These are phyloP conservation scores for Syrista parreyssii DNA, from an alignment of 2,888 invertebrate species.

Conservation along the genomic window DNA sequence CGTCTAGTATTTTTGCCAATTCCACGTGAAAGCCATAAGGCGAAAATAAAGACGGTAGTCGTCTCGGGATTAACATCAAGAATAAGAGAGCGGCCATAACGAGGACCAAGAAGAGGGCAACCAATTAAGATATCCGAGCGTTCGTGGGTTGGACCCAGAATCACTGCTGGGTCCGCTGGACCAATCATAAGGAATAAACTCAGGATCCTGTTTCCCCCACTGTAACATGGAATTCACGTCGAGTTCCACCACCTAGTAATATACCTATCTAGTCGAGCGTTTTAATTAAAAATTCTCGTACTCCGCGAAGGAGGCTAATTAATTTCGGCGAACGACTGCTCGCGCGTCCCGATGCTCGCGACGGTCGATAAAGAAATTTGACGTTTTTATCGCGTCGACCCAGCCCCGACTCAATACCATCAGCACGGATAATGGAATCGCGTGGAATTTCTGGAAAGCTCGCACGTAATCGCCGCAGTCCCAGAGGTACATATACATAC, in stretches of 20 bases:
- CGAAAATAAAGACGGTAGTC: background rate
- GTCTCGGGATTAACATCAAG: constrained; percentile 10
- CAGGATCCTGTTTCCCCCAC: constrained; percentile 11
- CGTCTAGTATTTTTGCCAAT: background rate
- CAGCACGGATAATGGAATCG: background rate
- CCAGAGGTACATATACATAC: background rate
- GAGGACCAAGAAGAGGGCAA: constrained; percentile 35
- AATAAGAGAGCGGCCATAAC: constrained; percentile 37
- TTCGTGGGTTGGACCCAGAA: constrained; percentile 52
- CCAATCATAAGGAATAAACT: constrained; percentile 56
- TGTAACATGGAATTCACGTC: constrained; percentile 26
- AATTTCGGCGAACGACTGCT: background rate
- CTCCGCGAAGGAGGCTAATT: constrained; percentile 1
- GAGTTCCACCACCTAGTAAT: constrained; percentile 10
- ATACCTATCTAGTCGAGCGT: constrained; percentile 26
- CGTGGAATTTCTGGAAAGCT: background rate
- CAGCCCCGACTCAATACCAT: background rate
- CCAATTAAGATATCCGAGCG: constrained; percentile 62
- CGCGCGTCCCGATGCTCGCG: constrained; percentile 9
- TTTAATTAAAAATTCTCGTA: constrained; percentile 46
- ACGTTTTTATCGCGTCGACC: constrained; percentile 23
- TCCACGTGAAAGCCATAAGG: background rate
- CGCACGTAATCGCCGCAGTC: background rate
- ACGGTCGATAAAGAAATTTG: constrained; percentile 40
- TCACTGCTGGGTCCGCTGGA: constrained; percentile 18